Percentiles rank a stretch among this genome's conserved stretches.
Conservation (phyloP, 2,113 vertebrate genomes). For the Labrus mixtus region DNA sequence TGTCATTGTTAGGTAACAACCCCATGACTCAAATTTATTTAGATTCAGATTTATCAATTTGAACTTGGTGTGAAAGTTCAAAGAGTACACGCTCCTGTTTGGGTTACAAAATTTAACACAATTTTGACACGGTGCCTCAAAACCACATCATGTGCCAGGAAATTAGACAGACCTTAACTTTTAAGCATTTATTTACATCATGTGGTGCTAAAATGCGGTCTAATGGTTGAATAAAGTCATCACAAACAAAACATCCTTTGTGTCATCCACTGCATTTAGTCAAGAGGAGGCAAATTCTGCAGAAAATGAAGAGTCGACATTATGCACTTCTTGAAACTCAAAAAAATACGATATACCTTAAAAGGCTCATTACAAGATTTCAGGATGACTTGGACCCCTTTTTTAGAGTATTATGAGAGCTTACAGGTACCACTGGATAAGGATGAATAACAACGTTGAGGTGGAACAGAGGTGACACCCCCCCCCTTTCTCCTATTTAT, state of each 20-base stretch:
- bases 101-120: background rate
- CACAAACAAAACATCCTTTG: background rate
- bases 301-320: no score
- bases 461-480: no score
- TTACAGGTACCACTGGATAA: no score
- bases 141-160: background rate
- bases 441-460: no score
- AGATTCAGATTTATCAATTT: background rate
- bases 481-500: no score
- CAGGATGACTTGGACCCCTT: no score
- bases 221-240: conserved; percentile 3
- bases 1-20: background rate
- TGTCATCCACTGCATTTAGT: background rate
- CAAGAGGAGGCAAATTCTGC: no score
- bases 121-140: background rate
- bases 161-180: background rate
- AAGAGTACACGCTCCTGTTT: background rate
- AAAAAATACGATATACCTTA: no score
- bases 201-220: background rate
- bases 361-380: no score
- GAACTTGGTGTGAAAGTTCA: background rate
- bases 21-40: conserved; percentile 6
- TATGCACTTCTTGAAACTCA: no score
- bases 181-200: background rate
- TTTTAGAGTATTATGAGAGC: no score